Conservation (phyloP, 2,888 invertebrate species). For the Xanthorhoe designata region DNA sequence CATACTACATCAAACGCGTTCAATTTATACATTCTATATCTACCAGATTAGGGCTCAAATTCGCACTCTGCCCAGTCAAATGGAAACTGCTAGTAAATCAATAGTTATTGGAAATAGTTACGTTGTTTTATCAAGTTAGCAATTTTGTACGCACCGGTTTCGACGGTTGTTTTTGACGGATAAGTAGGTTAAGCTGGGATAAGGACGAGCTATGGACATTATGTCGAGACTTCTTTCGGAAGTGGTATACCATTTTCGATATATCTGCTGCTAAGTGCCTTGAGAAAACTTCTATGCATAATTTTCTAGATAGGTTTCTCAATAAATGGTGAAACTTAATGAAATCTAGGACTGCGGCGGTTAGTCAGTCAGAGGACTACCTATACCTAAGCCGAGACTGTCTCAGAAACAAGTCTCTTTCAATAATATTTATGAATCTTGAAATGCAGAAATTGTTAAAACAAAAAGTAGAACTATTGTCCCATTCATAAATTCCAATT, state of each 20-base stretch:
- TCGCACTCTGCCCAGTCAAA: conserved; percentile 22
- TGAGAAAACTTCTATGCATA: no score
- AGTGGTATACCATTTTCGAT: conserved; percentile 6
- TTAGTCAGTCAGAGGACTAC: no score
- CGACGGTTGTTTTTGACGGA: conserved; percentile 20
- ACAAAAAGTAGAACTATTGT: no score
- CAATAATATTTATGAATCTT: no score
- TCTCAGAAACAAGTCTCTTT: no score
- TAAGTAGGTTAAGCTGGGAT: conserved; percentile 18
- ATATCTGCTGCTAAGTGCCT: not conserved
- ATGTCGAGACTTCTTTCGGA: conserved; percentile 3
- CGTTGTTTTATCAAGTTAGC: conserved; percentile 56
- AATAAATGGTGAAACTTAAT: no score
- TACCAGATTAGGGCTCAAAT: conserved; percentile 23
- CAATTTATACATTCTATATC: conserved; percentile 24
- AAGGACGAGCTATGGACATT: conserved; percentile 10
- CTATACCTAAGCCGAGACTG: no score
- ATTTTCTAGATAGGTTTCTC: no score
- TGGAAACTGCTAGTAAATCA: conserved; percentile 42
- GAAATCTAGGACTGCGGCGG: no score
- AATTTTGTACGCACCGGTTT: conserved; percentile 51
- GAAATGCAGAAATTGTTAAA: no score
- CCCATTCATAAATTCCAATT: no score
- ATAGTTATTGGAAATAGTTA: conserved; percentile 47
- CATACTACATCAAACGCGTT: conserved; percentile 38